Conservation (phyloP, 2,113 vertebrate genomes). For the Hippocampus mohnikei region DNA sequence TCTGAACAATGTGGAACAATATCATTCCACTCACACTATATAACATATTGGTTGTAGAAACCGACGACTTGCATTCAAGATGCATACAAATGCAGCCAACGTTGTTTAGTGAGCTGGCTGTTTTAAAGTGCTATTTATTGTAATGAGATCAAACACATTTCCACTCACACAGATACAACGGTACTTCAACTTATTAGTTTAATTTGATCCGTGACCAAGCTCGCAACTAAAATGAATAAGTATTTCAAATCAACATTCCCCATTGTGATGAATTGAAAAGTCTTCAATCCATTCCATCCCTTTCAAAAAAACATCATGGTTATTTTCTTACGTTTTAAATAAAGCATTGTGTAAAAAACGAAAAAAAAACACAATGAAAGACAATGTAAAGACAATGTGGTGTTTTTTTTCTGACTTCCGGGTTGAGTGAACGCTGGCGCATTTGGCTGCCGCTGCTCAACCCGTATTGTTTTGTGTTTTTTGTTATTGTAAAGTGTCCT, state of each 20-base stretch:
- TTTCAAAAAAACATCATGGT: too few species aligned
- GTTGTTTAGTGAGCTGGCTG: not conserved
- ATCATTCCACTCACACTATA: not conserved
- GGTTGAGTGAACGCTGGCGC: too few species aligned
- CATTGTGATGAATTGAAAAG: not conserved
- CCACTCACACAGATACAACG: not conserved
- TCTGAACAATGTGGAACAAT: not conserved
- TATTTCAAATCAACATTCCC: not conserved
- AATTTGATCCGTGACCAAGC: not conserved
- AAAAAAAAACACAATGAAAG: too few species aligned
- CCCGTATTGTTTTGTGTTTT: too few species aligned
- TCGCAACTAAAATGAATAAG: not conserved
- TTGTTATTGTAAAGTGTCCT: too few species aligned
- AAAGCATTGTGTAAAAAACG: too few species aligned
- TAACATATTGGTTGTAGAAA: not conserved
- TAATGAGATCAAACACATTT: not conserved
- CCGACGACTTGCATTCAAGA: not conserved
- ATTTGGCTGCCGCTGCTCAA: too few species aligned
- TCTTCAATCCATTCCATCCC: too few species aligned
- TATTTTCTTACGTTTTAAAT: too few species aligned
- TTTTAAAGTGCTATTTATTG: not conserved
- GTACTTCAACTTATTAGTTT: not conserved
- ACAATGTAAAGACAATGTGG: too few species aligned
- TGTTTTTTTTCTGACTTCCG: too few species aligned
- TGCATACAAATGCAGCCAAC: not conserved